These are phyloP conservation scores for Cryptocheilus praepositus DNA, from an alignment of 2,888 invertebrate genomes.

Conservation along the genomic window DNA sequence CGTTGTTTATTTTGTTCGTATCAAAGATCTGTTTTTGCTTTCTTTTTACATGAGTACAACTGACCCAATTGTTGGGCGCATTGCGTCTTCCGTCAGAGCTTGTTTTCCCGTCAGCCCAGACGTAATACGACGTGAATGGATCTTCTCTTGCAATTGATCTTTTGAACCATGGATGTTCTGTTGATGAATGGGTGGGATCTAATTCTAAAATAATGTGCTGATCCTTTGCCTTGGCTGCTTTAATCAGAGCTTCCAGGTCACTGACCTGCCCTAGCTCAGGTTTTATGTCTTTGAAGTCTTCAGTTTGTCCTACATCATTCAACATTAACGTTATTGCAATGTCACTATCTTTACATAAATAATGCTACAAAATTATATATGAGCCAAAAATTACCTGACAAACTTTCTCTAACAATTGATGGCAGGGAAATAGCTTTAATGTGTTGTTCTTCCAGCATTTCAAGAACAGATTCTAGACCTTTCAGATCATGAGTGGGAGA, in stretches of 20 bases:
- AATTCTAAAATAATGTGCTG: slow-evolving; percentile 84
- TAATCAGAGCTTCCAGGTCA: slow-evolving; percentile 75
- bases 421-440: slow-evolving; percentile 63
- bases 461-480: slow-evolving; percentile 48
- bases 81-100: slow-evolving; percentile 67
- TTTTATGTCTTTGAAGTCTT: slow-evolving; percentile 76
- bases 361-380: not conserved
- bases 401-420: slow-evolving; percentile 53
- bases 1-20: not conserved
- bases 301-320: slow-evolving; percentile 65
- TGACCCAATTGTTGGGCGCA: slow-evolving; percentile 86
- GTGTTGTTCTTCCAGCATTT: slow-evolving; percentile 51
- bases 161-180: slow-evolving; percentile 84
- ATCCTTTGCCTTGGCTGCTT: slow-evolving; percentile 76
- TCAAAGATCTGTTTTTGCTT: slow-evolving; percentile 11
- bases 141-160: slow-evolving; percentile 78
- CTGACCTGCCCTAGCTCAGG: slow-evolving; percentile 75
- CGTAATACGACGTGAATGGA: slow-evolving; percentile 84
- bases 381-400: slow-evolving; percentile 43
- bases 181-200: slow-evolving; percentile 84
- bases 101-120: slow-evolving; percentile 81
- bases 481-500: slow-evolving; percentile 60
- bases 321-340: slow-evolving; percentile 1
- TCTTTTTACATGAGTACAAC: slow-evolving; percentile 29
- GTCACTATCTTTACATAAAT: not conserved